Percentiles rank a stretch among this genome's conserved stretches.
phyloP scores from a whole-genome alignment of 2,797 vertebrate genomes.

The Sphenopsis melanotis region DNA sequence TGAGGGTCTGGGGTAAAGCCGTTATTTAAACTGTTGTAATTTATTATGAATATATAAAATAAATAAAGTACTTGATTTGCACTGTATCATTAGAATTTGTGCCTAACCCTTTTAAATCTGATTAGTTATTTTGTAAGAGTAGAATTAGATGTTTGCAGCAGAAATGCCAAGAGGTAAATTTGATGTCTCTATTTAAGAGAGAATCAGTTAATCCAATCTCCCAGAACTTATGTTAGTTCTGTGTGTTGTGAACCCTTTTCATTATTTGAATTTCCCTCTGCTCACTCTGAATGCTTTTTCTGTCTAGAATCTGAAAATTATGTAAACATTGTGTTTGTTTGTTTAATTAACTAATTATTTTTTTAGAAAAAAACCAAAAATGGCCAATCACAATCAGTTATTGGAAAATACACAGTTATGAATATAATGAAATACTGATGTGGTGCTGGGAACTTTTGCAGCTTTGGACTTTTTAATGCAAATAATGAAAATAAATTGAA shows the following conservation, averaged over 20 bases:
- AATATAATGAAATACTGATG: not conserved
- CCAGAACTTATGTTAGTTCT: not conserved
- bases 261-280: not conserved
- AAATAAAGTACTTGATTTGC: not conserved
- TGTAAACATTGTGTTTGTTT: not conserved
- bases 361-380: not conserved
- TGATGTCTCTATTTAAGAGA: not conserved
- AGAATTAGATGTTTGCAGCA: not conserved
- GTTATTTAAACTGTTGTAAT: slow-evolving; percentile 12
- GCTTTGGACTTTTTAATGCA: not conserved
- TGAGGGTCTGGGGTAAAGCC: not conserved
- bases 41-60: not conserved
- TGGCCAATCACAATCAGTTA: not conserved
- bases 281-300: not conserved
- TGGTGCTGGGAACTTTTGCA: not conserved
- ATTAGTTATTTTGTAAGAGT: not conserved
- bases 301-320: not conserved
- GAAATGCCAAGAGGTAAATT: not conserved
- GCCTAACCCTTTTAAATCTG: not conserved
- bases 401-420: not conserved
- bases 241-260: not conserved
- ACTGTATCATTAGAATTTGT: not conserved
- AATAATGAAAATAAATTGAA: not conserved
- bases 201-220: not conserved
- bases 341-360: not conserved